A percentile compares a stretch with the other conserved stretches of the same genome.
Evolutionary conservation across 30 jellyfish, hydroid and myxozoan species (phyloP).

Genomic region (Aurelia aurita complex sp. Pacific): DNA sequence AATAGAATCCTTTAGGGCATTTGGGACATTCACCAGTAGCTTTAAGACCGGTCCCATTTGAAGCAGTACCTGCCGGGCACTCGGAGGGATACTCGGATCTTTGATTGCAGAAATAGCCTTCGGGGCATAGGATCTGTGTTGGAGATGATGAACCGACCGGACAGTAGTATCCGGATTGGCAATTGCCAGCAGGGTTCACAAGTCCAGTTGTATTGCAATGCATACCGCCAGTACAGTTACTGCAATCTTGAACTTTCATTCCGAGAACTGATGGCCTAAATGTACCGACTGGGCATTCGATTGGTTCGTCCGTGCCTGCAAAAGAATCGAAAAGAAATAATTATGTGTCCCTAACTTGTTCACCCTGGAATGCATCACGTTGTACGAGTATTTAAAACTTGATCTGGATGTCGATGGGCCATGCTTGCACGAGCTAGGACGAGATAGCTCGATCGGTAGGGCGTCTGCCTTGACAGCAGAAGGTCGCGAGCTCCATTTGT

Average conservation of each 20-base stretch:
- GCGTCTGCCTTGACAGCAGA: no score
- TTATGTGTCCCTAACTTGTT: no score
- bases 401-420: background rate
- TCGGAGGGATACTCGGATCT: conserved; percentile 75
- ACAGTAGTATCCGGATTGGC: conserved; percentile 89
- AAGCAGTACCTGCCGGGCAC: conserved; percentile 89
- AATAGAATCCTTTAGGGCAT: conserved; percentile 83
- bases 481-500: no score
- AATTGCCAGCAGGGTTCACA: conserved; percentile 65
- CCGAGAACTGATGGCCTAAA: conserved; percentile 77
- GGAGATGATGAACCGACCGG: conserved; percentile 76
- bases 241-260: conserved; percentile 67
- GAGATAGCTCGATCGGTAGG: no score
- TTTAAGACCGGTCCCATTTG: conserved; percentile 80
- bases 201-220: conserved; percentile 89
- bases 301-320: conserved; percentile 91
- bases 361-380: no score
- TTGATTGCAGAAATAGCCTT: conserved; percentile 79
- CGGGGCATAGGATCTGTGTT: conserved; percentile 72
- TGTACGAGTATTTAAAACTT: background rate
- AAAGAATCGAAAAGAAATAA: background rate
- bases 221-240: conserved; percentile 85
- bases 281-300: conserved; percentile 87
- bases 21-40: conserved; percentile 63
- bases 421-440: no score